Evolutionary conservation across 2,113 vertebrate genomes (phyloP).

Genomic region (Limanda limanda): DNA sequence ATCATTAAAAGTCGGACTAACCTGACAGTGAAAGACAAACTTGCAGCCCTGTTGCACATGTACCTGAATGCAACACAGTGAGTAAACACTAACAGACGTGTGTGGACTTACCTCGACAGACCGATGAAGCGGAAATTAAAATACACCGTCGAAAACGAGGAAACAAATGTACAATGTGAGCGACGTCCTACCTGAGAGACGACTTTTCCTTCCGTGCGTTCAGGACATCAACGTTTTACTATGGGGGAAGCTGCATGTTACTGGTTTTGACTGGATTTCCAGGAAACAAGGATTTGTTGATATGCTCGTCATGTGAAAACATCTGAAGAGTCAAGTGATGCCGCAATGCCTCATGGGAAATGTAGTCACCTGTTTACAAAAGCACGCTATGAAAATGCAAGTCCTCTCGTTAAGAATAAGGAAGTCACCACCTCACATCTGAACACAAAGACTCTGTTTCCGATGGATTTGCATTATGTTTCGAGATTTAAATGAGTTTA

Average conservation of each 20-base stretch:
- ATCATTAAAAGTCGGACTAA: no score
- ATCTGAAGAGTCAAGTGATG: slow-evolving; percentile 25
- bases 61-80: accelerated
- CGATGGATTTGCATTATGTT: no score
- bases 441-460: background rate
- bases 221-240: background rate
- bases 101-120: background rate
- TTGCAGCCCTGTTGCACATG: background rate
- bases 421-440: background rate
- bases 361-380: slow-evolving; percentile 36
- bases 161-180: background rate
- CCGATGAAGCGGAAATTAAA: background rate
- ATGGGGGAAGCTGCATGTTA: background rate
- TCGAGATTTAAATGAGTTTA: no score
- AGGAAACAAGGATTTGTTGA: slow-evolving; percentile 3
- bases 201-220: background rate
- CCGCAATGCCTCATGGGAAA: slow-evolving; percentile 56
- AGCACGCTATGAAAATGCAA: no score
- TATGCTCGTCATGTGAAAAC: slow-evolving; percentile 35
- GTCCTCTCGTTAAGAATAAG: no score
- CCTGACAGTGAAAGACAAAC: background rate
- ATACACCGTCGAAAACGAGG: background rate
- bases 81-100: background rate
- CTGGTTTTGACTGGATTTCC: background rate
- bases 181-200: background rate